Conservation (phyloP, 2,888 invertebrate species). For the Notocelia uddmanniana region DNA sequence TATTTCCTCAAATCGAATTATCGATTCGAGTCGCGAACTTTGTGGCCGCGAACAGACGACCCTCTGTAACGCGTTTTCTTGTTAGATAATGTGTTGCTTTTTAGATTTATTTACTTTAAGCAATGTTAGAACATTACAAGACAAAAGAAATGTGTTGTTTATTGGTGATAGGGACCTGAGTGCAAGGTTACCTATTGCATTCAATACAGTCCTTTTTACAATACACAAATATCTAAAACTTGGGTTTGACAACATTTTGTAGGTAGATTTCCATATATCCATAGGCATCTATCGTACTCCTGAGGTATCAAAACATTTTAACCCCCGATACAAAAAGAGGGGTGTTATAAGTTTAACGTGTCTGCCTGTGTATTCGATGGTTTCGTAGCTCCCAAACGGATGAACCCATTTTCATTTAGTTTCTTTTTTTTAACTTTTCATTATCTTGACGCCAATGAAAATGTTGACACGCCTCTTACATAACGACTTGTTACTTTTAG, state of each 20-base stretch:
- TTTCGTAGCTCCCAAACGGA: too few relatives aligned
- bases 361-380: too few relatives aligned
- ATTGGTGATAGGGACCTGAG: background rate
- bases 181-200: too few relatives aligned
- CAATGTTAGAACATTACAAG: background rate
- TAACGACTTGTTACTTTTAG: background rate
- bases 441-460: background rate
- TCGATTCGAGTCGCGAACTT: conserved; percentile 66
- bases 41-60: conserved; percentile 65
- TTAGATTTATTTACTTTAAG: background rate
- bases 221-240: background rate
- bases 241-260: background rate
- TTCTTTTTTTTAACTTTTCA: too few relatives aligned
- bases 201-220: background rate
- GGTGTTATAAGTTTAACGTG: too few relatives aligned
- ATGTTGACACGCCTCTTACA: background rate
- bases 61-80: conserved; percentile 71
- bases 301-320: background rate
- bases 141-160: background rate
- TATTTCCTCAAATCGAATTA: conserved; percentile 75
- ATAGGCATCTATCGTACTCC: background rate
- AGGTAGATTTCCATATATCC: too few relatives aligned
- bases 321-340: too few relatives aligned
- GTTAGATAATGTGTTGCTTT: conserved; percentile 68
- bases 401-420: too few relatives aligned